Conservation (phyloP, 2,797 vertebrate genomes). For the Gephyroberyx darwinii region DNA sequence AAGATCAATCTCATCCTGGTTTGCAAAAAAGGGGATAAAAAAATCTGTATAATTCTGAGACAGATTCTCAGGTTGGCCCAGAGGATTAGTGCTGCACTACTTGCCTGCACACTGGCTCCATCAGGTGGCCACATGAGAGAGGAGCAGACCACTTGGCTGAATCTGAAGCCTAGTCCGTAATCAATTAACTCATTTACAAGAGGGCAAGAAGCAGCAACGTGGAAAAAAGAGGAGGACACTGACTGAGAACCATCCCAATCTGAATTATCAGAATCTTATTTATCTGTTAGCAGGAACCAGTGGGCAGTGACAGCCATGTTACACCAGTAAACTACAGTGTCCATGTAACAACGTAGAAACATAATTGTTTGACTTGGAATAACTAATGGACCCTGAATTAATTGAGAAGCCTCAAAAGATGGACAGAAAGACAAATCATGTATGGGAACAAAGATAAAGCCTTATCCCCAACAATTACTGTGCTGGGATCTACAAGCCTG, state of each 20-base stretch:
- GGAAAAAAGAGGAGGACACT: no score
- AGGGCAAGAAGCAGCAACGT: background rate
- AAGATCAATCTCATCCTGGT: no score
- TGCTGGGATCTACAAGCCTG: background rate
- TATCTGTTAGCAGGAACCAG: background rate
- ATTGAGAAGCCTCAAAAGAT: background rate
- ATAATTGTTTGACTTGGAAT: background rate
- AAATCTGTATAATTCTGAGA: no score
- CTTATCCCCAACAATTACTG: no score
- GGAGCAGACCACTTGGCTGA: background rate
- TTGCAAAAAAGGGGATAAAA: no score
- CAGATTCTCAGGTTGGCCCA: no score
- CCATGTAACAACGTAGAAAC: background rate
- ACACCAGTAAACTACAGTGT: background rate
- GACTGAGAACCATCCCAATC: no score
- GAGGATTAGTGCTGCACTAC: background rate
- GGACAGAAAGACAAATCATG: background rate
- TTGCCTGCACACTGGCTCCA: constrained; percentile 56
- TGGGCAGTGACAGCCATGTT: background rate
- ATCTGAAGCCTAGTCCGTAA: constrained; percentile 13
- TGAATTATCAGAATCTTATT: no score
- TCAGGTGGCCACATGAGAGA: constrained; percentile 48
- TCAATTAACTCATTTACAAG: constrained; percentile 9
- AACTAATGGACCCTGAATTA: background rate
- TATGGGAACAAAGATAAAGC: background rate